Conservation (phyloP, 2,888 invertebrate genomes). For the Cephus pygmeus region DNA sequence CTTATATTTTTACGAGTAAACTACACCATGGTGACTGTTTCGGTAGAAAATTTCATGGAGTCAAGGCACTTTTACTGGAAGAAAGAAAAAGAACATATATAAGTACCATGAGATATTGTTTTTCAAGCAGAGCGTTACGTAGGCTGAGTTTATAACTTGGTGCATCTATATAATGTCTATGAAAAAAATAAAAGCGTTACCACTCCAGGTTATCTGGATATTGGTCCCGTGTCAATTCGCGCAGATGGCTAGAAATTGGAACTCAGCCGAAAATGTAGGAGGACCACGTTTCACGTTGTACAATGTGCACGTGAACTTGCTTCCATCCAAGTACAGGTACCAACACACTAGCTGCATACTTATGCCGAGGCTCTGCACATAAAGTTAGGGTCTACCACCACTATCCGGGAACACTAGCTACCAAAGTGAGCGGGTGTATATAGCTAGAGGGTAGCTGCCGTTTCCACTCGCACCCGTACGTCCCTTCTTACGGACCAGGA, state of each 20-base stretch:
- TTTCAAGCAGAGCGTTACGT: neutral
- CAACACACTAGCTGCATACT: constrained; percentile 54
- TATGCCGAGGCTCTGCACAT: constrained; percentile 63
- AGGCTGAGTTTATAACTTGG: neutral
- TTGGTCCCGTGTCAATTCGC: neutral
- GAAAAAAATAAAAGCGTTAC: neutral
- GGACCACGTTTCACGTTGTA: constrained; percentile 49
- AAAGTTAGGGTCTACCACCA: constrained; percentile 57
- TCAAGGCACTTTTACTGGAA: neutral
- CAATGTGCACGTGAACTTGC: constrained; percentile 40
- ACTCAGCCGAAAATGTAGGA: constrained; percentile 41
- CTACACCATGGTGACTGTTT: neutral
- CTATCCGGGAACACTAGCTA: neutral
- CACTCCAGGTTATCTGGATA: neutral
- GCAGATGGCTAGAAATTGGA: neutral
- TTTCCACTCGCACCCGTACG: constrained; percentile 9
- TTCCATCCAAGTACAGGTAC: neutral
- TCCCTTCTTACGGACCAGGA: constrained; percentile 9
- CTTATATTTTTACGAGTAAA: neutral
- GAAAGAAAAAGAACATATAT: neutral
- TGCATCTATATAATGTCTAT: neutral
- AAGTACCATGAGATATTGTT: neutral
- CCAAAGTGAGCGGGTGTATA: neutral
- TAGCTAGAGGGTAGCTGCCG: constrained; percentile 7
- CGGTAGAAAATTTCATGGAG: neutral